Percentiles rank a stretch among this genome's conserved stretches.
Evolutionary conservation across 2,113 vertebrate genomes (phyloP).

Genomic region (Psilopogon haemacephalus): DNA sequence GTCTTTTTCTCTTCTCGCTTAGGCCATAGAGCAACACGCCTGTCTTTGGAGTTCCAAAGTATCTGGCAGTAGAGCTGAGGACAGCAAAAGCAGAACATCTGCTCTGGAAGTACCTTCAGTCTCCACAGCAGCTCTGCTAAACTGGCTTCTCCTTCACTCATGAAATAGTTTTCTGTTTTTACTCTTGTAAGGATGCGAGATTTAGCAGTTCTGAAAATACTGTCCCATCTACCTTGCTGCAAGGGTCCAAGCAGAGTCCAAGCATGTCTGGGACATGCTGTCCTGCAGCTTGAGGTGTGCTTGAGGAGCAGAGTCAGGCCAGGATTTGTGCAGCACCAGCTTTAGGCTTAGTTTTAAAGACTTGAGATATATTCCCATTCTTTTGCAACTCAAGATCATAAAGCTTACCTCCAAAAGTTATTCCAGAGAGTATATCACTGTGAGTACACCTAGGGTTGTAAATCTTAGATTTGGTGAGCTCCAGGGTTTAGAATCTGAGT

Average conservation of each 20-base stretch:
- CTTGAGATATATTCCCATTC: background rate
- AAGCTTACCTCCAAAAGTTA: background rate
- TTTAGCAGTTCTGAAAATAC: background rate
- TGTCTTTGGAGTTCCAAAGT: background rate
- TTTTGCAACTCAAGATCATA: background rate
- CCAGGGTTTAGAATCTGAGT: background rate
- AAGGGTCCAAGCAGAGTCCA: background rate
- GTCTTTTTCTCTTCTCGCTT: background rate
- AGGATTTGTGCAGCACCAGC: background rate
- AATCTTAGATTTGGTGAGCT: background rate
- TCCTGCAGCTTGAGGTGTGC: background rate
- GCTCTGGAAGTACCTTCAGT: background rate
- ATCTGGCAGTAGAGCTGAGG: background rate
- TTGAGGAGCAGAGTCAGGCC: background rate
- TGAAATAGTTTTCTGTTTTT: background rate
- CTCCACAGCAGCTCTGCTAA: background rate
- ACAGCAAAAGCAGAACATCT: background rate
- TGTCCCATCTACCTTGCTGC: background rate
- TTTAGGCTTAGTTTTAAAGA: background rate
- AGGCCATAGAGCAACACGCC: background rate
- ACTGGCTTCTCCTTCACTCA: background rate
- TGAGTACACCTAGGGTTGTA: background rate
- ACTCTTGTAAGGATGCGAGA: background rate
- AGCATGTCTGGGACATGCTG: background rate
- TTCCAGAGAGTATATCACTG: background rate